Evolutionary conservation across 2,888 invertebrate genomes (phyloP).

Genomic region (Gortyna flavago): DNA sequence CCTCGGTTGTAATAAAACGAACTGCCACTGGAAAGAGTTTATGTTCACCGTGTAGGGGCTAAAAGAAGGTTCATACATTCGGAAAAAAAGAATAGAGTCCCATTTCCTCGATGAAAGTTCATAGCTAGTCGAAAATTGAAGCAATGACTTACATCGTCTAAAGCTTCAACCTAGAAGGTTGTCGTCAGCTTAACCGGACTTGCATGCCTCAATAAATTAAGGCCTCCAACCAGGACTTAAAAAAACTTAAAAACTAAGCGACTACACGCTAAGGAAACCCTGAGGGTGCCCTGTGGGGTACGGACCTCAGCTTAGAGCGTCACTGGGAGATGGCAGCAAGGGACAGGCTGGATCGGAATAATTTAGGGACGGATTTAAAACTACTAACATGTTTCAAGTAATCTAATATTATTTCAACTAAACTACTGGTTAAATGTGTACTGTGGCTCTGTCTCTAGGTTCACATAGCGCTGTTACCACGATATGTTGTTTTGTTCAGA

Average conservation of each 20-base stretch:
- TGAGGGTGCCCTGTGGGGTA: too few species aligned
- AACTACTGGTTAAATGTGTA: slow-evolving; percentile 33
- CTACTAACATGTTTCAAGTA: background rate
- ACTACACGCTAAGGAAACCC: too few species aligned
- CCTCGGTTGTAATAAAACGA: slow-evolving; percentile 64
- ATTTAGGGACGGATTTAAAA: too few species aligned
- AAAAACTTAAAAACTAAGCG: too few species aligned
- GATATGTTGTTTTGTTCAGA: slow-evolving; percentile 55
- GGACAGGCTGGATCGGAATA: too few species aligned
- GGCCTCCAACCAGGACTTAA: too few species aligned
- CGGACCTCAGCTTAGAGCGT: too few species aligned
- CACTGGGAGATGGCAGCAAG: too few species aligned
- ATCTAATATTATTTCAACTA: background rate
- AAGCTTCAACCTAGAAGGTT: too few species aligned
- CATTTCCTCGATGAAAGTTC: background rate
- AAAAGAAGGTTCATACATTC: slow-evolving; percentile 31
- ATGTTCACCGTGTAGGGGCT: slow-evolving; percentile 3
- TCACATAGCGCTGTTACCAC: slow-evolving; percentile 28
- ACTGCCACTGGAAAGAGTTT: slow-evolving; percentile 53
- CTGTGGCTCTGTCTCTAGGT: slow-evolving; percentile 4
- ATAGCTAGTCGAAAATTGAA: background rate
- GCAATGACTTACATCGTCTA: background rate
- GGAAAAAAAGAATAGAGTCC: background rate
- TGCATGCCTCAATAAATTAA: too few species aligned
- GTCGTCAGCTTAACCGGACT: too few species aligned